Conservation (phyloP, 2,113 vertebrate genomes). For the Rhinichthys klamathensis region DNA sequence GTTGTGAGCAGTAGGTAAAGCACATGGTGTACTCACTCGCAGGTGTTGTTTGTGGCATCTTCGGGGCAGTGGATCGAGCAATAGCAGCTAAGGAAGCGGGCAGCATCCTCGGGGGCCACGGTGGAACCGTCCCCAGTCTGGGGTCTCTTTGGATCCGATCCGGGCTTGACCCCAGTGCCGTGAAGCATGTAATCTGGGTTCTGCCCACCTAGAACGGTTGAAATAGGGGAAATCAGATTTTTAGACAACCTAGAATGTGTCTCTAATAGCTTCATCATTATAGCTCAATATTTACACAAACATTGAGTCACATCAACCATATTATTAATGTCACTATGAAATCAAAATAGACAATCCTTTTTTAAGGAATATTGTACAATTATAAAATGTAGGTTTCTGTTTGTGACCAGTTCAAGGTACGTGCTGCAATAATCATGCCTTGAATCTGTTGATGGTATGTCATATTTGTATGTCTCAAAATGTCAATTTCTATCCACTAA, state of each 20-base stretch:
- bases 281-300: neutral
- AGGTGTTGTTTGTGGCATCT: conserved; percentile 92
- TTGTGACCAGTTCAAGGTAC: too few species aligned
- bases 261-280: neutral
- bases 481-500: too few species aligned
- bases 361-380: too few species aligned
- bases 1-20: neutral
- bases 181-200: conserved; percentile 89
- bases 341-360: too few species aligned
- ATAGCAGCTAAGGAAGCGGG: conserved; percentile 93
- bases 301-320: neutral
- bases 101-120: conserved; percentile 90
- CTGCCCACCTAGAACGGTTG: conserved; percentile 72
- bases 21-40: conserved; percentile 85
- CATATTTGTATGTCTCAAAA: too few species aligned
- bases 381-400: too few species aligned
- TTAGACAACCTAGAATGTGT: neutral
- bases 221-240: neutral
- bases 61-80: conserved; percentile 97
- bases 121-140: conserved; percentile 86
- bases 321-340: too few species aligned
- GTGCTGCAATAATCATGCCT: too few species aligned
- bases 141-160: conserved; percentile 68
- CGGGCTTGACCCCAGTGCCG: conserved; percentile 84
- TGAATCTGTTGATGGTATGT: too few species aligned